Conservation (phyloP, 2,888 invertebrate genomes). For the Lasioglossum villosulum region DNA sequence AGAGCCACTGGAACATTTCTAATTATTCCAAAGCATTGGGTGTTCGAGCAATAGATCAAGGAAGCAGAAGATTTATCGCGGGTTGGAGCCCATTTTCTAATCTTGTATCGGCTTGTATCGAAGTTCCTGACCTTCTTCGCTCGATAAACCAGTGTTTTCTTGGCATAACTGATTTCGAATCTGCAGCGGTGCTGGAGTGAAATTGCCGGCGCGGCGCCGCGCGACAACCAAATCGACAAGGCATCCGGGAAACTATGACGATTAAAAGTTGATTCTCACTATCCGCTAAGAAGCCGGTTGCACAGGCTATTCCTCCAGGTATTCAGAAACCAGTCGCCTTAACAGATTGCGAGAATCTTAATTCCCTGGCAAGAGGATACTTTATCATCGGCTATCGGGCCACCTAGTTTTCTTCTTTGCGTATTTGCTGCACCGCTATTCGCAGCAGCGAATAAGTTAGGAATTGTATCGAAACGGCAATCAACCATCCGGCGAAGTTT, state of each 20-base stretch:
- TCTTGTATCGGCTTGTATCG: background rate
- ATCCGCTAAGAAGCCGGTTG: background rate
- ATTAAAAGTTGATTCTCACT: slow-evolving; percentile 26
- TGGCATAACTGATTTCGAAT: background rate
- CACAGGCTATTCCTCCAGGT: background rate
- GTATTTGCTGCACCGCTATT: background rate
- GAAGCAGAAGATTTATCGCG: background rate
- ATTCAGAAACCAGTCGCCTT: background rate
- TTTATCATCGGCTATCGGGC: background rate
- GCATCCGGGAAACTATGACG: slow-evolving; percentile 20
- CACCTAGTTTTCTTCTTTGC: background rate
- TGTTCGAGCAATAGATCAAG: background rate
- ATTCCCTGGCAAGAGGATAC: background rate
- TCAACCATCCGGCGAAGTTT: background rate
- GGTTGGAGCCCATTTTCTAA: background rate
- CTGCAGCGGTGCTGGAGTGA: background rate
- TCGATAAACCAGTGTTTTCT: background rate
- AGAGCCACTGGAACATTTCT: background rate
- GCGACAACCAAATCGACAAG: slow-evolving; percentile 28
- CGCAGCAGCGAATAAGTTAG: background rate
- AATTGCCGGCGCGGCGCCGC: slow-evolving; percentile 7
- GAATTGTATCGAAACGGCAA: background rate
- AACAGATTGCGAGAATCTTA: background rate
- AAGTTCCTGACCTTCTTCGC: background rate
- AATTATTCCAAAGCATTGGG: background rate